Evolutionary conservation across 2,113 vertebrate genomes (phyloP).

Genomic region (Myotis yumanensis): DNA sequence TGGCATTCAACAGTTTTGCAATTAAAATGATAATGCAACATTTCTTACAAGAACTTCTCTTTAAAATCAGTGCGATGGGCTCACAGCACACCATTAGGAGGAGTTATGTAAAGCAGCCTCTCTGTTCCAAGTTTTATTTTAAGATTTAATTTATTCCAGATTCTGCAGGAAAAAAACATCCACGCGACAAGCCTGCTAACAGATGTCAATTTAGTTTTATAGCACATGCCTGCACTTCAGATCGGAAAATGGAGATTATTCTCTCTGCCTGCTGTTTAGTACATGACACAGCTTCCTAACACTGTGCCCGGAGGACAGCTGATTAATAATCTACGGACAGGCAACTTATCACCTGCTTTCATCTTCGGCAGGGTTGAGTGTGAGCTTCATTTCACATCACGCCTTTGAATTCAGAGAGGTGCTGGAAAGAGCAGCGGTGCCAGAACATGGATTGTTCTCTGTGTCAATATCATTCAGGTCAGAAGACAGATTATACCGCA

Average conservation of each 20-base stretch:
- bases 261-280: conserved; percentile 71
- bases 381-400: conserved; percentile 7
- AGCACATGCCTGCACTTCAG: conserved; percentile 68
- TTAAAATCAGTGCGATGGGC: conserved; percentile 57
- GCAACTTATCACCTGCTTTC: conserved; percentile 60
- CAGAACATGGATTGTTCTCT: conserved; percentile 41
- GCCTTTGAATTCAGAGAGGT: conserved; percentile 57
- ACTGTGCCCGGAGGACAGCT: conserved; percentile 39
- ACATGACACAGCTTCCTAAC: conserved; percentile 47
- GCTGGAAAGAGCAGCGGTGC: conserved; percentile 49
- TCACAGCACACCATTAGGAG: conserved; percentile 67
- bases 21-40: conserved; percentile 68
- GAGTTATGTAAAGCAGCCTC: conserved; percentile 76
- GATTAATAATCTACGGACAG: conserved; percentile 68
- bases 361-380: not conserved
- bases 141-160: conserved; percentile 77
- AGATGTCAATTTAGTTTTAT: conserved; percentile 77
- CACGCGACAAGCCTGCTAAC: conserved; percentile 71
- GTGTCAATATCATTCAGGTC: conserved; percentile 40
- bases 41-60: conserved; percentile 52
- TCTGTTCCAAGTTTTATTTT: conserved; percentile 76
- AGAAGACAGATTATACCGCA: not conserved
- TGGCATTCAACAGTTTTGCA: conserved; percentile 63
- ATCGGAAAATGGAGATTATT: conserved; percentile 63
- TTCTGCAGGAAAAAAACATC: conserved; percentile 66